Evolutionary conservation across 53 echinoderm and acorn worm genomes (phyloP).

Genomic region (Zoroaster sp.): DNA sequence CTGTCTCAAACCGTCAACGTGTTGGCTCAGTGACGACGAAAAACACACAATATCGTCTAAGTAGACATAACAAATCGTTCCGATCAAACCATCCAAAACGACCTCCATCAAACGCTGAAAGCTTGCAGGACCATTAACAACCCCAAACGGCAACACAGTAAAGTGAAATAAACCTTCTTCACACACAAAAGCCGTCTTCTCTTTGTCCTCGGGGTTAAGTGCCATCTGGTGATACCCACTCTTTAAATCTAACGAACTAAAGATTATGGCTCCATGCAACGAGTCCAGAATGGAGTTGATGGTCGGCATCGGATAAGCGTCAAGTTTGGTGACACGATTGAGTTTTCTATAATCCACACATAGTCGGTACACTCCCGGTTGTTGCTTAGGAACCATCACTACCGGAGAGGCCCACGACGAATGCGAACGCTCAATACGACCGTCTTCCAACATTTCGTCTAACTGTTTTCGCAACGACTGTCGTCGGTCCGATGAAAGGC

Average conservation of each 20-base stretch:
- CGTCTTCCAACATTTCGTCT: conserved; percentile 18
- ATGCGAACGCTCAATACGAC: not conserved
- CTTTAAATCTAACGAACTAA: conserved; percentile 34
- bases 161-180: conserved; percentile 34
- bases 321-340: conserved; percentile 59
- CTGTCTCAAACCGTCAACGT: conserved; percentile 19
- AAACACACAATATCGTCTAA: conserved; percentile 24
- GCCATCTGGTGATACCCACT: conserved; percentile 37
- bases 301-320: conserved; percentile 52
- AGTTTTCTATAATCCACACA: conserved; percentile 57
- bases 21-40: conserved; percentile 5
- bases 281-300: conserved; percentile 12
- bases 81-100: conserved; percentile 10
- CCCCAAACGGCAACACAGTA: conserved; percentile 35
- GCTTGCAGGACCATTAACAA: conserved; percentile 31
- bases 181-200: conserved; percentile 51
- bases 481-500: not conserved
- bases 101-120: conserved; percentile 46
- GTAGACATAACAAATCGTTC: conserved; percentile 24
- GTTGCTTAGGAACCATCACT: conserved; percentile 46
- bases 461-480: not conserved
- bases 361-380: conserved; percentile 6
- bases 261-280: conserved; percentile 17
- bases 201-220: not conserved
- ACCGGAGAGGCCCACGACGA: conserved; percentile 16